Base-by-base conservation (phyloP, 2,797 vertebrate species). In the Arrhamphus sclerolepis region DNA sequence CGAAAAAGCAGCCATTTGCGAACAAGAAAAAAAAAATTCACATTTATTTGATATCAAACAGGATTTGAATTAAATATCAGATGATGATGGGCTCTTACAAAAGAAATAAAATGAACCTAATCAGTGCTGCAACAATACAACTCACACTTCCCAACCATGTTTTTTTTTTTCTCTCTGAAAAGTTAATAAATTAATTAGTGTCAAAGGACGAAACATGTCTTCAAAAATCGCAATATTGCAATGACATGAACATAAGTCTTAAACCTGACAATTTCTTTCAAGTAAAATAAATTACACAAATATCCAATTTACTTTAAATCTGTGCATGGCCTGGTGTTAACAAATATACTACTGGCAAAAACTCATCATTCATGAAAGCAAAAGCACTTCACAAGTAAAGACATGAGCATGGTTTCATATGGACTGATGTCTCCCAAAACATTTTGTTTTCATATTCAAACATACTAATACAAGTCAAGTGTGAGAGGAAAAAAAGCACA, bases 11-110 rank as follows among this genome's bases (percentile, higher is more conserved):
- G 46, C 31, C 65, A 85, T 93, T 90, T 94, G 93, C 82, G 90
- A 95, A 98, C 86, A 89, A 95, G 94, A 95, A 97, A 89, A 94
- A 95, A 95, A 38, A 38, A 38, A 38, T 92, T 98, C 96, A 99
- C 97, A 98, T 99, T 99, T 98, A 99, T 98, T 99, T 95, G 93
- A 96, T 96, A 95, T 98, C 95, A 98, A 98, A 98, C 95, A 95
- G 93, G 96, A 97, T 94, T 98, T 95, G 95, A 96, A 97, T 94
- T 96, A 95, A 97, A 98, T 97, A 98, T 93, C 95, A 95, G 94
- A 91, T 95, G 96, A 95, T 94, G 94, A 95, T 94, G 94, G 94
- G 94, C 92, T 96, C 94, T 94, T 95, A 96, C 93, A 94, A 97
- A 96, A 90, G 72, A 92, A 94, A 94, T 90, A 86, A 90, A 88